phyloP scores from a whole-genome alignment of 1,140 invertebrate species.

The Pseudomyrmex flavicornis region DNA sequence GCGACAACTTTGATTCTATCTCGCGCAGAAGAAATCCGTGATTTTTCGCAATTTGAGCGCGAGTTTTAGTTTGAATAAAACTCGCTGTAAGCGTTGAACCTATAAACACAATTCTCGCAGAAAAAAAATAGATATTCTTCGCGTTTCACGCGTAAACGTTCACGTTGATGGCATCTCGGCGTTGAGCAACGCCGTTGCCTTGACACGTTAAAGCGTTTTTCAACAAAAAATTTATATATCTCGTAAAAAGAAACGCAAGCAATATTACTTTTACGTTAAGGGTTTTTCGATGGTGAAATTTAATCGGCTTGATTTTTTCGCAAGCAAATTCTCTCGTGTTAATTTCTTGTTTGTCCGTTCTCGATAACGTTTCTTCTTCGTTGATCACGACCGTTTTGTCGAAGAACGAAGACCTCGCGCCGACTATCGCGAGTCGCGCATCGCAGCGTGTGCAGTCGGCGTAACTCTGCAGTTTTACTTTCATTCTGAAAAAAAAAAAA shows the following conservation, averaged over 20 bases:
- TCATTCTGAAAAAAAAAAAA: not conserved
- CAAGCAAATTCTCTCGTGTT: not conserved
- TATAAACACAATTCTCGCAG: not conserved
- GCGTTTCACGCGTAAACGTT: constrained; percentile 15
- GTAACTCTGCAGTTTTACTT: constrained; percentile 1
- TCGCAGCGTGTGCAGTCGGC: not conserved
- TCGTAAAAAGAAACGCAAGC: not conserved
- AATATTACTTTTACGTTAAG: not conserved
- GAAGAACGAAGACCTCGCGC: constrained; percentile 47
- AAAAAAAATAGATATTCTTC: not conserved
- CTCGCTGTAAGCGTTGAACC: not conserved
- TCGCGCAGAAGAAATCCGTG: not conserved
- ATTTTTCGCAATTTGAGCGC: not conserved
- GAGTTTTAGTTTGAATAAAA: not conserved
- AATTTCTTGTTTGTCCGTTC: constrained; percentile 8
- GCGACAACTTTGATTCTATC: constrained; percentile 1
- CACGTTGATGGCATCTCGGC: not conserved
- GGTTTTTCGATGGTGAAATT: not conserved
- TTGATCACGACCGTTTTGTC: constrained; percentile 31
- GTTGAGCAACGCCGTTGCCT: not conserved
- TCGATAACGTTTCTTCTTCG: constrained; percentile 12
- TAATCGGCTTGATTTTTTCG: not conserved
- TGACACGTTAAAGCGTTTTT: not conserved
- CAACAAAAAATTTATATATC: not conserved
- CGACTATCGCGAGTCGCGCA: constrained; percentile 38